Conservation (phyloP, 2,888 invertebrate genomes). For the Diachrysia chrysitis region DNA sequence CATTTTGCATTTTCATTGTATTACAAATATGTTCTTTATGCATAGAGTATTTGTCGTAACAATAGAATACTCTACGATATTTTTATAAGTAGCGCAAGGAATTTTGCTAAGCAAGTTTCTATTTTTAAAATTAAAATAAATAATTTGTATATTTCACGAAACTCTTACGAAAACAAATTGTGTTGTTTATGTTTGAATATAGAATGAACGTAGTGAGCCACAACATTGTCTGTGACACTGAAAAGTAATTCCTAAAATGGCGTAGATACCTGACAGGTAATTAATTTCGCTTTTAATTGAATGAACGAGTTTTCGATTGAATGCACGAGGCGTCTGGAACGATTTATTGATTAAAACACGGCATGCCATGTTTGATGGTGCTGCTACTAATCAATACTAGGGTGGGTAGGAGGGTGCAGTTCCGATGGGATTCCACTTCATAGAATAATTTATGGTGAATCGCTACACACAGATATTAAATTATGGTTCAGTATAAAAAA, state of each 20-base stretch:
- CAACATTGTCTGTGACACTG: neutral
- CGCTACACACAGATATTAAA: neutral
- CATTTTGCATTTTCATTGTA: slow-evolving; percentile 55
- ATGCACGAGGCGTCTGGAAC: slow-evolving; percentile 30
- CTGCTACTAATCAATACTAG: slow-evolving; percentile 51
- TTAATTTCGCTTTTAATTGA: slow-evolving; percentile 18
- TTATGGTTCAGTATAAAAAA: neutral
- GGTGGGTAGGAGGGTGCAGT: slow-evolving; percentile 49
- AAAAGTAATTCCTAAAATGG: slow-evolving; percentile 2
- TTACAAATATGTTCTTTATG: slow-evolving; percentile 34
- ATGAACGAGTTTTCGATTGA: slow-evolving; percentile 21
- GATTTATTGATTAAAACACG: slow-evolving; percentile 56
- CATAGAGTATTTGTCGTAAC: slow-evolving; percentile 21
- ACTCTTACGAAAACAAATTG: neutral
- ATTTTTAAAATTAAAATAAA: slow-evolving; percentile 1
- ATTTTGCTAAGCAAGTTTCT: slow-evolving; percentile 11
- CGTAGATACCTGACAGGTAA: neutral
- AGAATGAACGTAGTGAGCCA: neutral
- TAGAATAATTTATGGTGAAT: slow-evolving; percentile 26
- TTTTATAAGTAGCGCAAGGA: slow-evolving; percentile 10
- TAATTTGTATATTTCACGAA: too few relatives aligned
- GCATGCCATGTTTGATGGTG: slow-evolving; percentile 43
- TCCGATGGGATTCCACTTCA: slow-evolving; percentile 34
- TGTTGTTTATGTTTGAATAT: neutral
- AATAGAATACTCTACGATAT: slow-evolving; percentile 39